phyloP scores from a whole-genome alignment of 2,113 vertebrate species.

The Rhabdomys dilectus region DNA sequence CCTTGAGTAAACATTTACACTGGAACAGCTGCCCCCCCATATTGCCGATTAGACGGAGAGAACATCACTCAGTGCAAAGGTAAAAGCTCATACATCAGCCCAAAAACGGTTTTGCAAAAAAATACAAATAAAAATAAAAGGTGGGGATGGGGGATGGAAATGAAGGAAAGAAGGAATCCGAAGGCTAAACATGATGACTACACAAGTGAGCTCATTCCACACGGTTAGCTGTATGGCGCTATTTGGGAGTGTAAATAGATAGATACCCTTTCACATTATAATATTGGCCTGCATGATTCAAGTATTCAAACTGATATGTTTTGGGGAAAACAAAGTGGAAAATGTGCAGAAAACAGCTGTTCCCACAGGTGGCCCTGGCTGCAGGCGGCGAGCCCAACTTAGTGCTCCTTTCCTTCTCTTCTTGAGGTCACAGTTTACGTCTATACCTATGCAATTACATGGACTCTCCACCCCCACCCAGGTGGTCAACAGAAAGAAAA shows the following conservation, averaged over 20 bases:
- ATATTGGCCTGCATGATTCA: constrained; percentile 99
- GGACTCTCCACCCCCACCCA: constrained; percentile 96
- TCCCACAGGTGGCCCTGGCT: constrained; percentile 95
- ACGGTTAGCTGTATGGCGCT: constrained; percentile 95
- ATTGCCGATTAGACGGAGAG: constrained; percentile 93
- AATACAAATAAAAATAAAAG: constrained; percentile 72
- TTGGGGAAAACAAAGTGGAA: constrained; percentile 99
- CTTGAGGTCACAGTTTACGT: constrained; percentile 93
- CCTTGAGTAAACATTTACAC: constrained; percentile 99
- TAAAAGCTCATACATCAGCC: constrained; percentile 93
- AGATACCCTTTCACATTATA: constrained; percentile 99
- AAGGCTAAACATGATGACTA: constrained; percentile 93
- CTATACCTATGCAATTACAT: constrained; percentile 92
- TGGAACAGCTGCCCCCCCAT: constrained; percentile 92
- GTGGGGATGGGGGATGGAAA: not conserved
- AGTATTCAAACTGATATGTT: constrained; percentile 99
- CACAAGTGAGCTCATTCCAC: constrained; percentile 94
- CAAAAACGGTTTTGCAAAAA: constrained; percentile 93
- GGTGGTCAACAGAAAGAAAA: constrained; percentile 99
- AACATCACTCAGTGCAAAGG: constrained; percentile 98
- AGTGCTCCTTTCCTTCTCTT: constrained; percentile 92
- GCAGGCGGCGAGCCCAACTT: constrained; percentile 94
- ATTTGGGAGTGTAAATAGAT: constrained; percentile 99
- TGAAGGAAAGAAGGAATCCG: constrained; percentile 90
- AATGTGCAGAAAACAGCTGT: constrained; percentile 98